Evolutionary conservation across 2,888 invertebrate genomes (phyloP).

Genomic region (Galeruca laticollis): DNA sequence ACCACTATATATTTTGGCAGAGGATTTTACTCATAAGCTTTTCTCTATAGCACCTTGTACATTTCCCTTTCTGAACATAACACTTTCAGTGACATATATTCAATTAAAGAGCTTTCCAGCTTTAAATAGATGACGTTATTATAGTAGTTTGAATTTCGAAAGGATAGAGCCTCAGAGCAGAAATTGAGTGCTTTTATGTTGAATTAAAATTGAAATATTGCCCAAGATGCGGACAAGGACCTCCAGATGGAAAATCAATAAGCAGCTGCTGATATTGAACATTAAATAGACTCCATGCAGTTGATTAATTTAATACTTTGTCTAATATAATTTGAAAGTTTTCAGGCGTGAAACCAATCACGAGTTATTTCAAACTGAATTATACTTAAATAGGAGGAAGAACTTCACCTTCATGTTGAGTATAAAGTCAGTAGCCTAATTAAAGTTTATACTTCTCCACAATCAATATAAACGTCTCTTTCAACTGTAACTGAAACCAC

Average conservation of each 20-base stretch:
- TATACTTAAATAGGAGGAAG: no score
- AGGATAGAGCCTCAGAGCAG: constrained; percentile 36
- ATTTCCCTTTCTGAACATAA: constrained; percentile 37
- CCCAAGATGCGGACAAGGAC: constrained; percentile 20
- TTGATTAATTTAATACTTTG: constrained; percentile 13
- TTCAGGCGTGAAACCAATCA: not conserved
- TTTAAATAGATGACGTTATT: constrained; percentile 44
- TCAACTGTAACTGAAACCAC: no score
- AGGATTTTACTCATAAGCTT: constrained; percentile 42
- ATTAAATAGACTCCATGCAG: not conserved
- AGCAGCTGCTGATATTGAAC: not conserved
- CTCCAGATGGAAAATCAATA: constrained; percentile 11
- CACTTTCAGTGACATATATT: constrained; percentile 51
- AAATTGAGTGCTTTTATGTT: constrained; percentile 40
- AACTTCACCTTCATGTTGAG: no score
- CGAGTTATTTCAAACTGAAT: no score
- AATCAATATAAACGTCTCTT: no score
- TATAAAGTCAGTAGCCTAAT: no score
- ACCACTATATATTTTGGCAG: constrained; percentile 46
- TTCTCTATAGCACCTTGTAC: constrained; percentile 43
- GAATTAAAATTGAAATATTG: constrained; percentile 38
- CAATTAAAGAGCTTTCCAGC: constrained; percentile 52
- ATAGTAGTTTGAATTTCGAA: constrained; percentile 36
- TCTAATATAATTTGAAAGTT: not conserved
- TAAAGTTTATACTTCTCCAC: no score